Conservation (phyloP, 2,113 vertebrate genomes). For the Okapia johnstoni region DNA sequence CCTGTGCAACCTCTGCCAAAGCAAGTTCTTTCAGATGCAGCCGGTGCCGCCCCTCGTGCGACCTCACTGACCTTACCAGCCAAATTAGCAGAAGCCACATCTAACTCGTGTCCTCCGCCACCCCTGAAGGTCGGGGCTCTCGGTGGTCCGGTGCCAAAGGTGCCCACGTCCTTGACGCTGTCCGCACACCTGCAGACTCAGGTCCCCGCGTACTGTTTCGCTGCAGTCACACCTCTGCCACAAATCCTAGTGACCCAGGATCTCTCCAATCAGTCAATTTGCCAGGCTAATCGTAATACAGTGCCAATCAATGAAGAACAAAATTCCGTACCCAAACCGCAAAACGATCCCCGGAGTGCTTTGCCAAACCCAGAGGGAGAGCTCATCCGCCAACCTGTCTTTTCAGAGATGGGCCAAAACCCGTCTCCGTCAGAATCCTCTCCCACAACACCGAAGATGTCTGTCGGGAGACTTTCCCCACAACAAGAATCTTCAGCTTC, state of each 20-base stretch:
- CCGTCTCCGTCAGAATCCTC: constrained; percentile 77
- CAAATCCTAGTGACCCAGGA: constrained; percentile 96
- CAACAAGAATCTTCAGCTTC: constrained; percentile 93
- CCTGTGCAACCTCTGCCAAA: constrained; percentile 79
- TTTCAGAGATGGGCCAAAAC: constrained; percentile 75
- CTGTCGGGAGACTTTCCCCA: constrained; percentile 89
- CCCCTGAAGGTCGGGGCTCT: constrained; percentile 73
- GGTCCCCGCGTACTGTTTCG: constrained; percentile 80
- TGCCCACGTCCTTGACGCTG: constrained; percentile 81
- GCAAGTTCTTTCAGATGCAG: constrained; percentile 80
- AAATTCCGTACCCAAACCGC: constrained; percentile 76
- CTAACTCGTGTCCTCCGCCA: constrained; percentile 80
- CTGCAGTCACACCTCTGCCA: constrained; percentile 85
- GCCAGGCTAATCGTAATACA: constrained; percentile 74
- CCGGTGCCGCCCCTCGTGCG: constrained; percentile 52
- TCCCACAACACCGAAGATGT: constrained; percentile 85
- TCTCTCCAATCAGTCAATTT: constrained; percentile 82
- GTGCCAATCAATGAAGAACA: constrained; percentile 80
- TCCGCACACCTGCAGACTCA: constrained; percentile 81
- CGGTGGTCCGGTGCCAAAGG: constrained; percentile 66
- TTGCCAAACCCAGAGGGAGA: constrained; percentile 75
- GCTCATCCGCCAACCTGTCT: constrained; percentile 68
- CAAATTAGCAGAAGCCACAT: constrained; percentile 78
- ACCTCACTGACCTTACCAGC: constrained; percentile 66
- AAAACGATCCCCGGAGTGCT: constrained; percentile 76